A percentile compares a stretch with the other conserved stretches of the same genome.
Conservation (phyloP, 2,797 vertebrate genomes). For the Linurgus olivaceus region DNA sequence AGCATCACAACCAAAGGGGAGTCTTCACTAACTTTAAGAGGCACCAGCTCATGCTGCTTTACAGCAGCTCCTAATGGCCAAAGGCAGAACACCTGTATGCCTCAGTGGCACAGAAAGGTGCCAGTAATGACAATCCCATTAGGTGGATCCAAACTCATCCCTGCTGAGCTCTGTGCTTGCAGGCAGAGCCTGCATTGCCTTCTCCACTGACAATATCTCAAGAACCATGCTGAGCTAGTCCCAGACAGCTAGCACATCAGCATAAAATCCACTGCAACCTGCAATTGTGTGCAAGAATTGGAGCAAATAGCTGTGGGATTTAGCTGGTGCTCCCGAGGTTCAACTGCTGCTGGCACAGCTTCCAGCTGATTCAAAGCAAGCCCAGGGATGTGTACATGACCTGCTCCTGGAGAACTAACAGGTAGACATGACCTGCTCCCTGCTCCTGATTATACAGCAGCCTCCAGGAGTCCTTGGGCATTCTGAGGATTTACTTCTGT, state of each 20-base stretch:
- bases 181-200: neutral
- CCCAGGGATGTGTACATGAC: neutral
- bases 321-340: neutral
- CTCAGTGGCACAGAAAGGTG: neutral
- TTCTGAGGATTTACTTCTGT: neutral
- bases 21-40: neutral
- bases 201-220: neutral
- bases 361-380: slow-evolving; percentile 39
- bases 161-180: neutral
- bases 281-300: neutral
- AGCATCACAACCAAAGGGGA: neutral
- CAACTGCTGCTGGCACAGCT: neutral
- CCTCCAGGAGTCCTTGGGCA: slow-evolving; percentile 1
- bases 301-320: slow-evolving; percentile 39
- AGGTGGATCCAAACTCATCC: neutral
- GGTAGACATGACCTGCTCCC: slow-evolving; percentile 24
- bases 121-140: neutral
- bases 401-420: neutral
- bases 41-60: neutral
- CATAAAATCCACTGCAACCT: neutral
- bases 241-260: neutral
- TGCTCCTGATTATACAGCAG: neutral
- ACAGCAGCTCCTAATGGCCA: neutral
- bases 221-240: neutral
- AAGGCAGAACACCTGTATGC: neutral